Evolutionary conservation across 1,140 invertebrate genomes (phyloP).

Genomic region (Lordiphosa mommai): DNA sequence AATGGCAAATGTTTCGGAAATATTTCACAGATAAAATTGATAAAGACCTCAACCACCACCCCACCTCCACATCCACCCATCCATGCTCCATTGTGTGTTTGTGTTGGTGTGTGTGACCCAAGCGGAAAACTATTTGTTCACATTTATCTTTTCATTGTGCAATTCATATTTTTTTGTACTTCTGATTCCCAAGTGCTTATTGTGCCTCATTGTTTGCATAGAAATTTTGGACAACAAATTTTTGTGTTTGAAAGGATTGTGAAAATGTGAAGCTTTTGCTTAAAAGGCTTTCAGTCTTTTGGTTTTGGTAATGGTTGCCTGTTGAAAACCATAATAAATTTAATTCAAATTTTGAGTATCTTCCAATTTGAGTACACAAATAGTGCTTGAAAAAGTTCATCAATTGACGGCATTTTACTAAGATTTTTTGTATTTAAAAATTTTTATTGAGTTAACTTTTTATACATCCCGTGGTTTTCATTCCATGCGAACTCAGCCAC

Average conservation of each 20-base stretch:
- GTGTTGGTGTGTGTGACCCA: conserved; percentile 29
- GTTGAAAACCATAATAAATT: too few species aligned
- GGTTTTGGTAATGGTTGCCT: too few species aligned
- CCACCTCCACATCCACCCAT: neutral
- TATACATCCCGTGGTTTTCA: too few species aligned
- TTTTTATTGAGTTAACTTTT: too few species aligned
- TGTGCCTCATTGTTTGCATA: neutral
- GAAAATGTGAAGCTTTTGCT: neutral
- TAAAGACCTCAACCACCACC: conserved; percentile 35
- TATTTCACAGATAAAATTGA: conserved; percentile 76
- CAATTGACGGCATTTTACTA: too few species aligned
- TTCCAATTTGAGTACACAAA: too few species aligned
- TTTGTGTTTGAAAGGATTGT: neutral
- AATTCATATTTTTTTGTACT: too few species aligned
- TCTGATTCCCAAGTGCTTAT: too few species aligned
- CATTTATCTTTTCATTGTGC: conserved; percentile 6
- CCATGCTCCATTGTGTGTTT: conserved; percentile 5
- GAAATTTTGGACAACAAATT: neutral
- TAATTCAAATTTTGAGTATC: too few species aligned
- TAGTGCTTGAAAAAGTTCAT: too few species aligned
- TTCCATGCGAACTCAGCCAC: too few species aligned
- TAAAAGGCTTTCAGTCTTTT: neutral
- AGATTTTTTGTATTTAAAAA: too few species aligned
- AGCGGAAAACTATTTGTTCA: conserved; percentile 65
- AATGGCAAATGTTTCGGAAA: conserved; percentile 77